Base-by-base conservation (phyloP, 2,888 invertebrate genomes). In the Coenonympha glycerion region DNA sequence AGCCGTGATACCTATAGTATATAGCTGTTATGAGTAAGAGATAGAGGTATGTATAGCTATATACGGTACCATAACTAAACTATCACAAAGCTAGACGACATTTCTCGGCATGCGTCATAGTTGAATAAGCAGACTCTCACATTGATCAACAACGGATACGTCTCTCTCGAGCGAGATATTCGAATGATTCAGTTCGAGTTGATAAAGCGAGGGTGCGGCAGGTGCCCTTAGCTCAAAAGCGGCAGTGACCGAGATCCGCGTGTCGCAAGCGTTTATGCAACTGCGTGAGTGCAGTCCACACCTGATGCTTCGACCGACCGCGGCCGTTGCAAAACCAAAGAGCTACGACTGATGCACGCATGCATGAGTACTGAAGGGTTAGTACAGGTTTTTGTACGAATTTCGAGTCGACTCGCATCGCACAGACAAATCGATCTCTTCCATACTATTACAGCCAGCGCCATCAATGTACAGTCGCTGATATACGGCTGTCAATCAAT, bases 171-270 rank as follows among this genome's bases (percentile, higher is more conserved):
- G 40, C 18, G 26, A 55, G 36, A 52, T 52, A 52, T 49, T 52
- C 49, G 16, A 50, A 56, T 48, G 53, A 48, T 53, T 56, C 53
- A 50, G 39, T 50, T 53, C 5, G 21, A 18, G 33, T 39, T 45
- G 33, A 51, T 54, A 54, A 49, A 44, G 44, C 42, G 31, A 50
- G 55, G 85, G 84, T 79, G 69, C 64, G 67, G 65, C 64, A 55
- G 61, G 64, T 69, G 72, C 73, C 73, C 73, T 73, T 71, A 71
- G 66, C 65, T 64, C 65, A 66, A 69, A 71, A 66, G 71, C 82
- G 84, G 79, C 86, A 86, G 86, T 86, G 86, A 86, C 86, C 86
- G 84, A 81, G 81, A 83, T 85, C 74, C 76, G 66, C 31, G 71
- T 86, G 71, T 82, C 73, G 76, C 79, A 86, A 85, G 64, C 52